Conservation (phyloP, 2,797 vertebrate genomes). For the Novumbra hubbsi region DNA sequence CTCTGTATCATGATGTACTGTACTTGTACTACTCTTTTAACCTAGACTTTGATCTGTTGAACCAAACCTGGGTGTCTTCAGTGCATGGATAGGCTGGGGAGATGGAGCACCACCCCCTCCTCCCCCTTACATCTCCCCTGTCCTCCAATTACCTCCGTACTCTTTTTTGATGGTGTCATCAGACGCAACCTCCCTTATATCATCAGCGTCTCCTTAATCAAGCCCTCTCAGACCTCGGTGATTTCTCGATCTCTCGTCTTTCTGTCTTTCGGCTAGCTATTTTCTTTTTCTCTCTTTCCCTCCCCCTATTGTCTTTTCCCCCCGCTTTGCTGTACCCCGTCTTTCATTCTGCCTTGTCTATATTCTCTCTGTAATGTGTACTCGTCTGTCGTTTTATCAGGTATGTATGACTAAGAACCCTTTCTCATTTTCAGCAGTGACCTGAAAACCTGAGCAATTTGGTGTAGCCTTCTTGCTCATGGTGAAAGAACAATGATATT, state of each 20-base stretch:
- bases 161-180: conserved; percentile 62
- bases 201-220: conserved; percentile 73
- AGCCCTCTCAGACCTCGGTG: conserved; percentile 62
- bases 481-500: too few relatives aligned
- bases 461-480: too few relatives aligned
- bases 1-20: neutral
- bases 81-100: conserved; percentile 11
- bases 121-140: conserved; percentile 2
- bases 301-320: conserved; percentile 2
- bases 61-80: neutral
- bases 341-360: neutral
- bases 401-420: too few relatives aligned
- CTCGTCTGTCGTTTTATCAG: neutral
- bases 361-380: conserved; percentile 33
- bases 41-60: neutral
- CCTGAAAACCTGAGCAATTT: too few relatives aligned
- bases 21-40: neutral
- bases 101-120: neutral
- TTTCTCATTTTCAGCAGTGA: too few relatives aligned
- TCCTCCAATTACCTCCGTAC: conserved; percentile 41
- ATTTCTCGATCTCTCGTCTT: conserved; percentile 56
- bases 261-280: conserved; percentile 6
- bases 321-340: neutral
- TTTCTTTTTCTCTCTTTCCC: conserved; percentile 24
- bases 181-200: conserved; percentile 58